Conservation (phyloP, 2,888 invertebrate genomes). For the Allygus modestus region DNA sequence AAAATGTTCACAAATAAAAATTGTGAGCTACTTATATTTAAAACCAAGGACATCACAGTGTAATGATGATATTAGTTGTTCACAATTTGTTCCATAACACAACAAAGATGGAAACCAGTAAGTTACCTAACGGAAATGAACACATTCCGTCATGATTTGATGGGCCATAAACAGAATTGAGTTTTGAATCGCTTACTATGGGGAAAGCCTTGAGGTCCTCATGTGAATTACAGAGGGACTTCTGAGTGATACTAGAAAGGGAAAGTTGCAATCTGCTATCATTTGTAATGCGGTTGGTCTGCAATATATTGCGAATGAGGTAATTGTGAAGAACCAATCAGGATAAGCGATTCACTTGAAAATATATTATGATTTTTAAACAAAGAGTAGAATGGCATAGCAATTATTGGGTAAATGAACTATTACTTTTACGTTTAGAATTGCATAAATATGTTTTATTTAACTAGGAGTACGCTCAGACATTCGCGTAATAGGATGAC, state of each 20-base stretch:
- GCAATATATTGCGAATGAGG: background rate
- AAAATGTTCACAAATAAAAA: too few species aligned
- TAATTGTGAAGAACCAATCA: background rate
- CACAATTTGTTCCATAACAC: too few species aligned
- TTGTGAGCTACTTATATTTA: too few species aligned
- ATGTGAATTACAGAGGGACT: background rate
- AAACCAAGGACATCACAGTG: too few species aligned
- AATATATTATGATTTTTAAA: background rate
- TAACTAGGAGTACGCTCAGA: too few species aligned
- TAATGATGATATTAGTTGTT: too few species aligned
- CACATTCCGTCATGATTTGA: background rate
- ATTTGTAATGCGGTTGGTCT: background rate
- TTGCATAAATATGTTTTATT: background rate
- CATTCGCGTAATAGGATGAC: too few species aligned
- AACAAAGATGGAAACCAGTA: too few species aligned
- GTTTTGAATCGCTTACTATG: background rate
- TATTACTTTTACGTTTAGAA: too few species aligned
- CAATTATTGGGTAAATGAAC: too few species aligned
- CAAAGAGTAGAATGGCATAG: background rate
- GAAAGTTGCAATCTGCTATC: background rate
- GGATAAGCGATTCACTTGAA: background rate
- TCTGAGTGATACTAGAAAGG: background rate
- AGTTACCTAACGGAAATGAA: too few species aligned
- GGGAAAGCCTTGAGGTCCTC: background rate
- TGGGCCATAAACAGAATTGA: background rate